These are phyloP conservation scores for Dusona sp. DNA, from an alignment of 2,888 invertebrate genomes.

Conservation along the genomic window DNA sequence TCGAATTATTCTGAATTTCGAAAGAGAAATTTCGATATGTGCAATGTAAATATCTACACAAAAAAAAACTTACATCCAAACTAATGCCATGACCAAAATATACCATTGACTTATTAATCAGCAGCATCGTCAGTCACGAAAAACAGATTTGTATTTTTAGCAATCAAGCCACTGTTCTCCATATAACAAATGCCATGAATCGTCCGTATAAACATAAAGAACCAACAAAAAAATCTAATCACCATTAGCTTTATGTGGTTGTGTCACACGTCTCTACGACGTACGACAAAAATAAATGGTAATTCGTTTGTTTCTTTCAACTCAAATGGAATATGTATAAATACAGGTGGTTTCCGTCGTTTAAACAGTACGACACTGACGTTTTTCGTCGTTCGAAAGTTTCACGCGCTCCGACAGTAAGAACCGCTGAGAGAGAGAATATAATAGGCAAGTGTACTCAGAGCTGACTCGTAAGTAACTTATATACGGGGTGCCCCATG, in stretches of 20 bases:
- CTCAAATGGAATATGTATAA: constrained; percentile 27
- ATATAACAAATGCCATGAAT: too few species aligned
- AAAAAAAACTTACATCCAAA: too few species aligned
- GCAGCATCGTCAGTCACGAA: too few species aligned
- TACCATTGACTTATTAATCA: too few species aligned
- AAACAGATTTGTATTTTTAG: too few species aligned
- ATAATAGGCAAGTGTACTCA: constrained; percentile 33
- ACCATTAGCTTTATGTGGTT: not conserved
- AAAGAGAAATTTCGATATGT: too few species aligned
- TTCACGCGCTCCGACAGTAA: constrained; percentile 48
- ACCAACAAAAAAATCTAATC: constrained; percentile 7
- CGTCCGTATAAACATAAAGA: not conserved
- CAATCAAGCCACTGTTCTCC: too few species aligned
- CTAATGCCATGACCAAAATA: too few species aligned
- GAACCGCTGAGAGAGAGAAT: constrained; percentile 3
- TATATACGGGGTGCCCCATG: not conserved
- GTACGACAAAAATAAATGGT: constrained; percentile 20
- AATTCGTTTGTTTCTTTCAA: not conserved
- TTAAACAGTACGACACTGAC: constrained; percentile 29
- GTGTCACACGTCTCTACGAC: not conserved
- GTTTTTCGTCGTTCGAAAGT: constrained; percentile 57
- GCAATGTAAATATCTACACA: not conserved
- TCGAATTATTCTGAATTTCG: too few species aligned
- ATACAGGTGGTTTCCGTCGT: constrained; percentile 55
- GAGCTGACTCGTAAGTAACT: constrained; percentile 35